Base-by-base conservation (phyloP, 2,113 vertebrate genomes). In the Tringa solitaria region DNA sequence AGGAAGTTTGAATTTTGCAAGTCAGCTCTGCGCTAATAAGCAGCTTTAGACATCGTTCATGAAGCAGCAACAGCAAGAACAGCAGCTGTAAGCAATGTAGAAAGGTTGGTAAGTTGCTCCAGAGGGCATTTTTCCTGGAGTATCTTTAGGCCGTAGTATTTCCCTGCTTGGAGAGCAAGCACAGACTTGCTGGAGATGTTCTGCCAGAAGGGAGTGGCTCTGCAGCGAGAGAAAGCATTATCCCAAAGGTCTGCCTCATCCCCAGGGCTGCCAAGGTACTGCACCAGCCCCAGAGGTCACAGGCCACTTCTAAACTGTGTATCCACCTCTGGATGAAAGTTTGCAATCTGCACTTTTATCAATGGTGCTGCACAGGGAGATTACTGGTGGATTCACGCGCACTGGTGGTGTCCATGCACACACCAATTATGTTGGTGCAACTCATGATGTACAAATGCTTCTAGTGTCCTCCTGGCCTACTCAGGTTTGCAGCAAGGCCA, bases 351-450 rank as follows among this genome's bases (percentile, higher is more conserved):
- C 13, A 16, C 9, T 41, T 79, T 32, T 51, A 10, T 80, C 56
- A 12, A 2, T 13, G 13, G 9, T 41, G 19, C 9, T 46, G 37
- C 17, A 21, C n/a, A 12, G 24, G 63, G 50, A 12, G n/a, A 46
- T 74, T 61, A 9, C 33, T 22, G 65, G 23, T 24, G 75, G 65
- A 28, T 61, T 70, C 4, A 2, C 18, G 14, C 0, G 0, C 21
- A 8, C 16, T 0, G 0, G 0, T n/a, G 20, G 14, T 60, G 32
- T 33, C 37, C 6, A 2, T 14, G 14, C 30, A 19, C 28, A 3
- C 9, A 16, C 14, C 69, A 12, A 12, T 48, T 75, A 9, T 1
- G 2, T 14, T 27, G 68, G 20, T n/a, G 69, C 11, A 5, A n/a
- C 50, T 88, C 24, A 4, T 2, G 11, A 48, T 37, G 41, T 27